Evolutionary conservation across 2,888 invertebrate genomes (phyloP), one percentile per base, ranked within the genome.

Genomic region (Clitarchus hookeri): DNA sequence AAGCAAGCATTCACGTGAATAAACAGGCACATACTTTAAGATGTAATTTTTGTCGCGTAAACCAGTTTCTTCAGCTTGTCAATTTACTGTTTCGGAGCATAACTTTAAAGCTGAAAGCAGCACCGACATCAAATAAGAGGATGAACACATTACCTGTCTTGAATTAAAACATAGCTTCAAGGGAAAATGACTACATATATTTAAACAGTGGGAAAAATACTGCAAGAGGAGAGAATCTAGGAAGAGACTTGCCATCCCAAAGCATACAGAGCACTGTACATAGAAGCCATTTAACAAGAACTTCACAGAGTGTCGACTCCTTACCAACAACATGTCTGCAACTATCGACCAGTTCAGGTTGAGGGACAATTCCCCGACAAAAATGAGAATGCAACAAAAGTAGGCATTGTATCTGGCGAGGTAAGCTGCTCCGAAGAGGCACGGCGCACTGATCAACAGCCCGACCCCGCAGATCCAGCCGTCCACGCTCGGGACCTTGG

Each of bases 261-360:
- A 65, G 65, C 65, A 65, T 65, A 65, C n/a, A 6, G 65, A 65
- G 65, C 65, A 65, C 23, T 65, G 65, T 65, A 65, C 65, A 65
- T 19, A 65, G 23, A 65, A 65, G 65, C 65, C 65, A 65, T 65
- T 65, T 65, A 65, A 65, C 65, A 65, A 8, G 65, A 65, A 1
- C 12, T 19, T 23, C 13, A 65, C n/a, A n/a, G 48, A 48, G 23
- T n/a, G 65, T 65, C 65, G 2, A 65, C 65, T 82, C 36, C 96
- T 96, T 95, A 98, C 98, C 96, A 99, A 93, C 89, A 98, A 93
- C 90, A 99, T 98, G 92, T 99, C 99, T 87, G 99, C 98, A 88
- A 99, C 98, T 90, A 99, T 96, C 26, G 99, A 96, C 99, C 99
- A 99, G 91, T 98, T 99, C 89, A 99, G 93, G 93, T 99, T 99